These are phyloP conservation scores for Sylvicapra grimmia DNA, from an alignment of 2,113 vertebrate species.

Conservation along the genomic window DNA sequence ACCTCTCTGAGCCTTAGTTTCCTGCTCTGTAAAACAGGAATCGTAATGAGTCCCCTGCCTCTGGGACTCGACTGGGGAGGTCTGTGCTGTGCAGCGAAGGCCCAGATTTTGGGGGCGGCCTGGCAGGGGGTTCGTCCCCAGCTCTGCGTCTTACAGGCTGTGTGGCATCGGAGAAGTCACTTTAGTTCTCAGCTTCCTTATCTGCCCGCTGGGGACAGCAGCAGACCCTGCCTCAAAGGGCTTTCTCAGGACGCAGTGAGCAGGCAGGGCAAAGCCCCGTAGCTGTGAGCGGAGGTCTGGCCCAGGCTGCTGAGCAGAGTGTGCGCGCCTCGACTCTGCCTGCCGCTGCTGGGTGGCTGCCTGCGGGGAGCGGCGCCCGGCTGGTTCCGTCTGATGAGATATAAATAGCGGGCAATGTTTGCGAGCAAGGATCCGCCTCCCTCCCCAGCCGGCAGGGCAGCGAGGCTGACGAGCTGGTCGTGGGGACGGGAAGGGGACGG, in stretches of 20 bases:
- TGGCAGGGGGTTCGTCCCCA: not conserved
- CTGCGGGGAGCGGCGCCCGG: not conserved
- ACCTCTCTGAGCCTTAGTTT: not conserved
- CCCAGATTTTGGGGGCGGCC: not conserved
- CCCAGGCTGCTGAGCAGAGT: not conserved
- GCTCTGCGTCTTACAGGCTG: not conserved
- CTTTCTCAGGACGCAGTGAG: not conserved
- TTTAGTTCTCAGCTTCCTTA: not conserved
- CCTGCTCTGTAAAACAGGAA: not conserved
- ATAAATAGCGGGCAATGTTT: slow-evolving; percentile 46
- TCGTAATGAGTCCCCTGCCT: not conserved
- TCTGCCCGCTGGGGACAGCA: too few species aligned
- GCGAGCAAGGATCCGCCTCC: not conserved
- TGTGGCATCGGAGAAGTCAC: not conserved
- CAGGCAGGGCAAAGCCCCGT: not conserved
- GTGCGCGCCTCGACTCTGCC: not conserved
- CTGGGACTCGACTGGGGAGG: not conserved
- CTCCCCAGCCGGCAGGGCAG: not conserved
- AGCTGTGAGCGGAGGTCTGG: not conserved
- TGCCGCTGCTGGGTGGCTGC: not conserved
- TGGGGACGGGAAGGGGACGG: not conserved
- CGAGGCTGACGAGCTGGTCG: not conserved
- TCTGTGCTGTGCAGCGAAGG: not conserved
- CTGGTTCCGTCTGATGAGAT: slow-evolving; percentile 26
- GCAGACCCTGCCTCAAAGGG: not conserved